Evolutionary conservation across 1,140 invertebrate genomes (phyloP), one percentile per base, ranked within the genome.

Genomic region (Eurosta solidaginis): DNA sequence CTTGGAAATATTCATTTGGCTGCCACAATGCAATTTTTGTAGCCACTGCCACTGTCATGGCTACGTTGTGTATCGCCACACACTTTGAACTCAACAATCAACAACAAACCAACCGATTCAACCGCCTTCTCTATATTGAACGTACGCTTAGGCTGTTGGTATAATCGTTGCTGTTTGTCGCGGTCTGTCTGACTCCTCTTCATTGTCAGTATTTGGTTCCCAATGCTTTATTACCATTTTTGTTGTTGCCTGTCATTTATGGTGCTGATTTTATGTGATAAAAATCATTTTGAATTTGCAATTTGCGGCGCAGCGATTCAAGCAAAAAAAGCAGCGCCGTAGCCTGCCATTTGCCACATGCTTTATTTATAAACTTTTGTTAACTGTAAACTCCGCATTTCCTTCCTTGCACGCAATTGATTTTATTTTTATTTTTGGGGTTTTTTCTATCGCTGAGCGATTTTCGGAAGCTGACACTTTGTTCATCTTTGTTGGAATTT

Each of bases 231-330:
- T 59, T 59, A n/a, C 29, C 3, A 20, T 49, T 49, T 49, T 52
- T 20, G 4, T 6, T 47, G 14, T 14, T 10, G 45, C n/a, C 25
- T 68, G 59, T 68, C 29, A 36, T n/a, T 68, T 68, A 36, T 68
- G 59, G 36, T 36, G 59, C 59, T 42, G 59, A 68, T 68, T 68
- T 40, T 68, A 68, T 68, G 59, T 10, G 59, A 68, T 68, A 68
- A 68, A 68, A 68, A 68, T 68, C 59, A 68, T 68, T 68, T 68
- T 68, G 33, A n/a, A 40, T 68, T 68, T 40, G 33, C 33, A 68
- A 40, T 68, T n/a, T 68, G 59, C 33, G 20, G 49, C 49, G 3
- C 49, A 9, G 49, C 49, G 9, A 14, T 52, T 52, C 4, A 5
- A 22, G 49, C 25, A 68, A 68, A 40, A n/a, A 68, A 68, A 68